Evolutionary conservation across 53 echinoderm and acorn worm genomes (phyloP).

Genomic region (Echinometra lucunter): DNA sequence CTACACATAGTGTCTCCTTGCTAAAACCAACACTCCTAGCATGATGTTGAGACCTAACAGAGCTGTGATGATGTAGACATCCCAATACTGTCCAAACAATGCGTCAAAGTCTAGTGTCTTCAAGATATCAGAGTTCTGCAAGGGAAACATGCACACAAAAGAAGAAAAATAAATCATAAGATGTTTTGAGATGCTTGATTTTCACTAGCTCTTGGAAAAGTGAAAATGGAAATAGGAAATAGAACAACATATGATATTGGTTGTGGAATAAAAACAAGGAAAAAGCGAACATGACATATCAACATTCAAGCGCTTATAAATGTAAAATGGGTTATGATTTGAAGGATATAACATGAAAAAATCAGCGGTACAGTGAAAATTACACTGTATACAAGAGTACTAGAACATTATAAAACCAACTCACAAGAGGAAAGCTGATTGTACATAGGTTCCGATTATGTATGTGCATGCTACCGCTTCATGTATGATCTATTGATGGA

Average conservation of each 20-base stretch:
- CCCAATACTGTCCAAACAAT: conserved; percentile 90
- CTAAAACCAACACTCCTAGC: conserved; percentile 81
- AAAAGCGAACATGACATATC: background rate
- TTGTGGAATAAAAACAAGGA: background rate
- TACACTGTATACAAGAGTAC: background rate
- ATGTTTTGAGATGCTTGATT: too few relatives aligned
- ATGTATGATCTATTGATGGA: background rate
- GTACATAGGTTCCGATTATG: background rate
- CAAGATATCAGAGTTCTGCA: conserved; percentile 81
- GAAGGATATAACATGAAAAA: background rate
- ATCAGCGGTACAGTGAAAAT: background rate
- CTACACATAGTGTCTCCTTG: conserved; percentile 85
- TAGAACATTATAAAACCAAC: background rate
- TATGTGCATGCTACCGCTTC: background rate
- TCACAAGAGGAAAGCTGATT: background rate
- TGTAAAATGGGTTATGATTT: too few relatives aligned
- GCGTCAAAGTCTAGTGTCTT: conserved; percentile 74
- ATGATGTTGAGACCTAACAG: conserved; percentile 87
- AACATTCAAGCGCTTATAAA: background rate
- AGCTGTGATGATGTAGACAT: conserved; percentile 87
- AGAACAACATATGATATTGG: too few relatives aligned
- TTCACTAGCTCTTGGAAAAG: background rate
- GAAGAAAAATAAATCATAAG: background rate
- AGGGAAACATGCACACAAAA: too few relatives aligned
- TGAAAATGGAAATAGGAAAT: background rate